phyloP scores from a whole-genome alignment of 1,140 invertebrate species.

The Homarus americanus region DNA sequence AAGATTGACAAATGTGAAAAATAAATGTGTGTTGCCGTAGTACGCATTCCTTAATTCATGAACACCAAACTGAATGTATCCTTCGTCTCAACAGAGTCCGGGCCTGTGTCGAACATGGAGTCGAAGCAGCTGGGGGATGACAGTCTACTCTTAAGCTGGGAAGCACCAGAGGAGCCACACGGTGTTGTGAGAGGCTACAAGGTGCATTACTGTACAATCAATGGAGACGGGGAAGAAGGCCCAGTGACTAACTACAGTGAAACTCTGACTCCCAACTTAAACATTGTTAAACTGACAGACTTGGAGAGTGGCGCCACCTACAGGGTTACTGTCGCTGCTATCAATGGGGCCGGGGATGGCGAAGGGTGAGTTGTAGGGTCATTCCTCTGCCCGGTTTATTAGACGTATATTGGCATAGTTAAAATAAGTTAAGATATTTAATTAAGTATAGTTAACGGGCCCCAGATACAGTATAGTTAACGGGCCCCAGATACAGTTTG shows the following conservation, averaged over 20 bases:
- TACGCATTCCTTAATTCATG: too few relatives aligned
- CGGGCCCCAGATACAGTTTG: too few relatives aligned
- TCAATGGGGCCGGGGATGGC: constrained; percentile 55
- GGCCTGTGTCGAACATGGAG: constrained; percentile 56
- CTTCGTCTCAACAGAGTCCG: constrained; percentile 63
- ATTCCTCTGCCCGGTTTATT: not conserved
- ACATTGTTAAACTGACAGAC: constrained; percentile 57
- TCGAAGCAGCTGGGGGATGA: constrained; percentile 30
- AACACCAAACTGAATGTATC: too few relatives aligned
- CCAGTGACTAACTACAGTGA: constrained; percentile 14
- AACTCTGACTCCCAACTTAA: constrained; percentile 14
- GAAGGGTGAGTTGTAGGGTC: constrained; percentile 51
- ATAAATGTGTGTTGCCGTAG: too few relatives aligned
- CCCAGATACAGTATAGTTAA: too few relatives aligned
- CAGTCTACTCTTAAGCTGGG: constrained; percentile 67
- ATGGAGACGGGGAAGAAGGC: constrained; percentile 52
- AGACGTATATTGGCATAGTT: not conserved
- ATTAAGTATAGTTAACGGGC: not conserved
- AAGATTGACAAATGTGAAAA: too few relatives aligned
- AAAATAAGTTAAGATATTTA: not conserved
- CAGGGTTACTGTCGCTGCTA: constrained; percentile 56
- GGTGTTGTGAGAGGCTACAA: constrained; percentile 58
- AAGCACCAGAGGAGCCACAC: constrained; percentile 48
- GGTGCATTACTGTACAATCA: constrained; percentile 42
- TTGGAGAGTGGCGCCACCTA: constrained; percentile 48